Base-by-base conservation (phyloP, 2,797 vertebrate species). In the Urophycis tenuis region DNA sequence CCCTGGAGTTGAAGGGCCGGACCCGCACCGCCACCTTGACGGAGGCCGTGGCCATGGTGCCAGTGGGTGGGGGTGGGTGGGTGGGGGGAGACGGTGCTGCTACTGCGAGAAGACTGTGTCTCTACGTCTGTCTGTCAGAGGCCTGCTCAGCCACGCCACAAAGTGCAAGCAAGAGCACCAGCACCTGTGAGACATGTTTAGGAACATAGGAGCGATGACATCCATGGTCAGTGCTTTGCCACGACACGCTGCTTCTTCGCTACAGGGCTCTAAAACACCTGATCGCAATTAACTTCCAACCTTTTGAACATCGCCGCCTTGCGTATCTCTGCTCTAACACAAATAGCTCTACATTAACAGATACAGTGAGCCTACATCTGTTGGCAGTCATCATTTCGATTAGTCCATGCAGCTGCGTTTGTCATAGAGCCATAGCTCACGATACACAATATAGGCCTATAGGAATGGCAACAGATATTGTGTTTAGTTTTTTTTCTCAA, bases 11-110 rank as follows among this genome's bases (percentile, higher is more conserved):
- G 91, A 99, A 99, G 87, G 97, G 97, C 82, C 97, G 95, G 81
- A 99, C 96, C 0, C 97, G 94, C 88, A 99, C 97, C 0, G 97
- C 97, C 92, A 98, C 97, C 92, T 99, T 99, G 83, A 99, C 97
- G 0, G 97, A 98, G 0, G 97, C 96, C 86, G 93, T 94, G 0
- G 97, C 95, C 97, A 99, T 99, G 3, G 79, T 74, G 85, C 75
- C 67, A 74, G 81, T 84, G 72, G 71, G 78, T 73, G 81, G 64
- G 60, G 25, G 60, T n/a, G 45, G 45, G n/a, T 5, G n/a, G 53
- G 5, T n/a, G 8, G 74, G 78, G 74, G 78, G 78, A 0, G 73
- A 75, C 75, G 10, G n/a, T 6, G 33, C 32, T 60, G 15, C 60
- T 39, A 73, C n/a, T n/a, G 32, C 53, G 34, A 30, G 15, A 15